Evolutionary conservation across 2,797 vertebrate species (phyloP).

Genomic region (Callimico goeldii): DNA sequence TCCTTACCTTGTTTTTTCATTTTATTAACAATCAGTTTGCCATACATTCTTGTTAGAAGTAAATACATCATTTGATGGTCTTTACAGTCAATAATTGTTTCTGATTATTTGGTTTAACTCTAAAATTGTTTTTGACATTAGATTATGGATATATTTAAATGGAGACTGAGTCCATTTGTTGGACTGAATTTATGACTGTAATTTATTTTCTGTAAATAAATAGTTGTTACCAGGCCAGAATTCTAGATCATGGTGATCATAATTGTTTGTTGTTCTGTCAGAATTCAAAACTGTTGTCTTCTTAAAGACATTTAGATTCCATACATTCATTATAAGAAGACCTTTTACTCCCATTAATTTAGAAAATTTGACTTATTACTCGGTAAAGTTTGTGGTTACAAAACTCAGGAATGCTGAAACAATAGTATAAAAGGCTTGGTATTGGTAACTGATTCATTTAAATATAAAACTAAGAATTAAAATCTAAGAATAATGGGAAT

Average conservation of each 20-base stretch:
- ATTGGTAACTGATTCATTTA: not conserved
- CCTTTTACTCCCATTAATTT: not conserved
- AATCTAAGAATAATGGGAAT: not conserved
- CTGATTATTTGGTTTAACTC: not conserved
- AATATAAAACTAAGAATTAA: constrained; percentile 41
- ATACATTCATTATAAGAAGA: not conserved
- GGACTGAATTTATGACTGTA: not conserved
- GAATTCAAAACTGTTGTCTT: not conserved
- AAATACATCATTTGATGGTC: not conserved
- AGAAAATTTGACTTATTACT: not conserved
- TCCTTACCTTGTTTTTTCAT: not conserved
- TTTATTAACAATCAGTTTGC: not conserved
- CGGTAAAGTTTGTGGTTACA: not conserved
- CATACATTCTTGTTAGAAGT: not conserved
- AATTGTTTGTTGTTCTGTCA: not conserved
- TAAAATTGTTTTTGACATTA: not conserved
- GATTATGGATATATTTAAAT: not conserved
- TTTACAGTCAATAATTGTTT: not conserved
- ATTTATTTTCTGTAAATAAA: not conserved
- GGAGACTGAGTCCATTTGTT: not conserved
- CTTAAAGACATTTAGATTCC: not conserved
- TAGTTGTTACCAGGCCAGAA: not conserved
- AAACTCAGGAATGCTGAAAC: not conserved
- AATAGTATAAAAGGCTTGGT: not conserved
- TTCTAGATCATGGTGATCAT: not conserved